A percentile compares a stretch with the other conserved stretches of the same genome.
Evolutionary conservation across 2,888 invertebrate species (phyloP).

Genomic region (Cosmia trapezina): DNA sequence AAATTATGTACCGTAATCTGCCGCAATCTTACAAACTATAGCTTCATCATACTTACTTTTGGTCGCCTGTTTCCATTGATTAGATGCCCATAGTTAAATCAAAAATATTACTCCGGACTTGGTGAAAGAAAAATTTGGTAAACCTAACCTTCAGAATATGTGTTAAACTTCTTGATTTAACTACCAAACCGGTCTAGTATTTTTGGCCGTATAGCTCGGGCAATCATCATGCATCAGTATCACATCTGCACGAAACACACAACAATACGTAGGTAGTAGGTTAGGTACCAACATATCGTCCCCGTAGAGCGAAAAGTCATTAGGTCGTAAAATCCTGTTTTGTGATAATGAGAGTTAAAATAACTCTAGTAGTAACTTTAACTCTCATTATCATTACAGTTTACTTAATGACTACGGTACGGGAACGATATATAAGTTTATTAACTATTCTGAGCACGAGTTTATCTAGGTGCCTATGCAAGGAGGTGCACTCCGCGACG

Average conservation of each 20-base stretch:
- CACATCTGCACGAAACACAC: too few relatives aligned
- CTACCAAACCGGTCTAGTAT: slow-evolving; percentile 23
- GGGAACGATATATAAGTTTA: too few relatives aligned
- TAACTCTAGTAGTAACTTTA: too few relatives aligned
- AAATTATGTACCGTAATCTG: slow-evolving; percentile 16
- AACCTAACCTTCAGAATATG: slow-evolving; percentile 4
- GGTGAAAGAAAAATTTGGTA: background rate
- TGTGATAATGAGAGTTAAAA: too few relatives aligned
- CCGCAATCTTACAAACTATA: slow-evolving; percentile 6
- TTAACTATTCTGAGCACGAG: too few relatives aligned
- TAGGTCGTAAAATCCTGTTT: too few relatives aligned
- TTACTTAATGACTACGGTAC: too few relatives aligned
- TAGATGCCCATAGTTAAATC: background rate
- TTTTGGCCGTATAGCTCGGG: background rate
- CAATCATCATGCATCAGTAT: background rate
- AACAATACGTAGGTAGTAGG: too few relatives aligned
- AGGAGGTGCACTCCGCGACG: background rate
- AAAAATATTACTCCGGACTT: background rate
- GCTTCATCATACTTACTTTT: background rate
- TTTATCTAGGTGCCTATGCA: background rate
- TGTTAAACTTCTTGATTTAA: background rate
- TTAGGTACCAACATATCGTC: too few relatives aligned
- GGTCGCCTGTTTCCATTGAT: background rate
- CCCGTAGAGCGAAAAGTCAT: too few relatives aligned
- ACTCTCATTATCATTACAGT: too few relatives aligned